These are phyloP conservation scores for Ostrea denselamellosa DNA, from an alignment of 1,140 invertebrate genomes.

Conservation along the genomic window DNA sequence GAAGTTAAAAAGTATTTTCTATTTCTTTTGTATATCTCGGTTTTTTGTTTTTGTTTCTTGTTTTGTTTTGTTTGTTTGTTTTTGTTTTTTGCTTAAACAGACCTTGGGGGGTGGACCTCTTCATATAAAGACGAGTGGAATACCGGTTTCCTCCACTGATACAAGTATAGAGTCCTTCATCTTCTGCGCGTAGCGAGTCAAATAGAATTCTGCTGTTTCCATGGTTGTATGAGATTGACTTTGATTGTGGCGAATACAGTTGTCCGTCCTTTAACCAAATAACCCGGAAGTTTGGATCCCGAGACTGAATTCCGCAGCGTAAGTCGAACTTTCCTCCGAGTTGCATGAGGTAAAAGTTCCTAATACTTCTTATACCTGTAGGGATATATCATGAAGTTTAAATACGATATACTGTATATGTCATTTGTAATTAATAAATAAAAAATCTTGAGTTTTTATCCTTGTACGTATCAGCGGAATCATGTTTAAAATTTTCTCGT, in stretches of 20 bases:
- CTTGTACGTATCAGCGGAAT: too few relatives aligned
- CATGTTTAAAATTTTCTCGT: too few relatives aligned
- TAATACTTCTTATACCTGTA: not conserved
- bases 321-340: not conserved
- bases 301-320: not conserved
- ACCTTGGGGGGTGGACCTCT: not conserved
- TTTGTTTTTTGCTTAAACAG: not conserved
- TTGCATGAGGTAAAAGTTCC: slow-evolving; percentile 8
- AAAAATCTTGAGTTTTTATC: too few relatives aligned
- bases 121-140: not conserved
- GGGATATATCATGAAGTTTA: not conserved
- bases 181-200: not conserved
- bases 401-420: too few relatives aligned
- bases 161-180: not conserved
- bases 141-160: slow-evolving; percentile 4
- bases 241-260: not conserved
- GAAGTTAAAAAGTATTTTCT: not conserved
- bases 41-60: too few relatives aligned
- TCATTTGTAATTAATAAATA: too few relatives aligned
- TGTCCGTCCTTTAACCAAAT: slow-evolving; percentile 5
- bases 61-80: too few relatives aligned
- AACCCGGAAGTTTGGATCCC: slow-evolving; percentile 6
- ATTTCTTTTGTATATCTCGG: not conserved
- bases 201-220: not conserved
- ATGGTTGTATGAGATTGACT: not conserved